These are phyloP conservation scores for Ispidina lecontei DNA, from an alignment of 2,797 vertebrate genomes.

Conservation along the genomic window DNA sequence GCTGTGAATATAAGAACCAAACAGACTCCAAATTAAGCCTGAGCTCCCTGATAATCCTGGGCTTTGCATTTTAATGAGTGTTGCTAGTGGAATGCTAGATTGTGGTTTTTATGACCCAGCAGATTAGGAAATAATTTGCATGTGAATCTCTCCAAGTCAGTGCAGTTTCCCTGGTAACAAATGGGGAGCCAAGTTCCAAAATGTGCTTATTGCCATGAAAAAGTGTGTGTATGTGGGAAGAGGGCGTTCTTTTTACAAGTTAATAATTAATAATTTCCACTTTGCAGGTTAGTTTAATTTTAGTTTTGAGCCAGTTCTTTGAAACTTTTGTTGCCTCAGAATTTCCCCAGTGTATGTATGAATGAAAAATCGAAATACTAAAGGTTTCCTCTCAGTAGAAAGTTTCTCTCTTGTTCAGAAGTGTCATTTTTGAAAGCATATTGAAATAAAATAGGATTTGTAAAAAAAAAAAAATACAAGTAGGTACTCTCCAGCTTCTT, in stretches of 20 bases:
- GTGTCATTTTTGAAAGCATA: not conserved
- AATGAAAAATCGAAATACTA: not conserved
- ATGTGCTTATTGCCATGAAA: not conserved
- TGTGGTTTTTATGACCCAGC: slow-evolving; percentile 29
- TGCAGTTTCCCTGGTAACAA: slow-evolving; percentile 60
- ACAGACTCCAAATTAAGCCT: not conserved
- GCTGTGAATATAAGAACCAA: not conserved
- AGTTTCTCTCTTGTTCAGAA: not conserved
- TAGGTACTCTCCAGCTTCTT: not conserved
- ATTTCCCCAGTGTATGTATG: not conserved
- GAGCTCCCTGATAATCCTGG: slow-evolving; percentile 12
- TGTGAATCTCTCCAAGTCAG: slow-evolving; percentile 10
- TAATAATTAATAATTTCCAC: not conserved
- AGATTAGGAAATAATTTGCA: slow-evolving; percentile 57
- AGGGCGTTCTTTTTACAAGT: not conserved
- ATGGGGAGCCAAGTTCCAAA: slow-evolving; percentile 2
- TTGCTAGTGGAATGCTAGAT: slow-evolving; percentile 23
- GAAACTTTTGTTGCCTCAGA: not conserved
- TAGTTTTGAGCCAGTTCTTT: not conserved
- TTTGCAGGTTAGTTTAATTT: not conserved
- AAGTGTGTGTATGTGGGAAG: not conserved
- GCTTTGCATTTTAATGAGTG: slow-evolving; percentile 48
- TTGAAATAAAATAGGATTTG: not conserved
- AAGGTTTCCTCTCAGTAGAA: not conserved
- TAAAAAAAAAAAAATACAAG: not conserved